Evolutionary conservation across 2,113 vertebrate species (phyloP), one percentile per base, ranked within the genome.

Genomic region (Otolemur garnettii): DNA sequence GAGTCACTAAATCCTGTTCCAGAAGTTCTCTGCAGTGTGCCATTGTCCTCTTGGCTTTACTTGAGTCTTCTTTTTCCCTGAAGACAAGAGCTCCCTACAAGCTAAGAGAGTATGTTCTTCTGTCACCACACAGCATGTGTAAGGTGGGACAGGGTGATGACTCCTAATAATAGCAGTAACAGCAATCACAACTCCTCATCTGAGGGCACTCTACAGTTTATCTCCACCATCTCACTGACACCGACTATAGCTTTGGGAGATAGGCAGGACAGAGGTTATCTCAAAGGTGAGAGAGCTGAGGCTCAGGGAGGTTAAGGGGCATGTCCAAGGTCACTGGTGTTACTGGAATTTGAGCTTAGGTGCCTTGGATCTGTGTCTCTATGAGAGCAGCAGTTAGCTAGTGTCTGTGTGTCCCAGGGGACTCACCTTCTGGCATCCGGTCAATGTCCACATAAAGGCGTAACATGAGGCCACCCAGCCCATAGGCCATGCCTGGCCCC

Each of bases 371-470:
- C 77, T 11, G 17, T 4, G 11, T 90, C 60, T 87, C 59, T 50
- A 6, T 9, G 33, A 90, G 45, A 42, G 10, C 66, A 30, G 13
- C 0, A 3, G 26, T 71, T 50, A 45, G 24, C 35, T 66, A 42
- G 59, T 12, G 0, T 33, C 81, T 50, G 17, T 19, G 50, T 50
- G 28, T 2, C 55, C 42, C 60, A 13, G 7, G 35, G 87, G 30
- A 74, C 98, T 98, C 92, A 99, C 99, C 98, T 97, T 88, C 2
- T 0, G 98, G 18, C 13, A 98, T 60, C 84, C 99, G 99, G 98
- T 99, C 98, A 4, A 99, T 98, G 98, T 99, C 99, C 0, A 99
- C 99, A 1, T 99, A 99, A 19, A 99, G 98, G 0, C 98, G 97
- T 3, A 99, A 97, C 98, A 99, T 99, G 82, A 98, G 35, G 6